phyloP scores from a whole-genome alignment of 2,113 vertebrate genomes.

The Penelope pileata region DNA sequence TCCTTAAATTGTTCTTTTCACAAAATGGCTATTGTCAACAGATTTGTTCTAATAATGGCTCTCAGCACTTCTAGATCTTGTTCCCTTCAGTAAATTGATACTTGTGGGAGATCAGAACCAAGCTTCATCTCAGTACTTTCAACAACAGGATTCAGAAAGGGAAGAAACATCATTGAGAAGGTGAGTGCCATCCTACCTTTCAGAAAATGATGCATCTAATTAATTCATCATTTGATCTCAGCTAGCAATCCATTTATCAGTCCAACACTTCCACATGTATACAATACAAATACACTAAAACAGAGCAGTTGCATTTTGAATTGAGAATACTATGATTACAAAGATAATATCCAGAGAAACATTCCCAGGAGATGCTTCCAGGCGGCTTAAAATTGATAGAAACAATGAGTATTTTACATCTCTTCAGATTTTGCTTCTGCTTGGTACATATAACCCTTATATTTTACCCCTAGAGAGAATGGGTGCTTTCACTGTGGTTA shows the following conservation, averaged over 20 bases:
- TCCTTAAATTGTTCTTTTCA: neutral
- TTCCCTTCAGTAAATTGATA: neutral
- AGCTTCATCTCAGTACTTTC: neutral
- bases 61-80: neutral
- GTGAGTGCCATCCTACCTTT: neutral
- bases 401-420: neutral
- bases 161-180: neutral
- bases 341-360: constrained; percentile 20
- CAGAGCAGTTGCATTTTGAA: constrained; percentile 13
- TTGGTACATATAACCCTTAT: constrained; percentile 10
- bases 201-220: neutral
- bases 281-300: neutral
- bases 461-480: constrained; percentile 16
- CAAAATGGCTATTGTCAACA: neutral
- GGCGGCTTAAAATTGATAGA: constrained; percentile 33
- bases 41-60: neutral
- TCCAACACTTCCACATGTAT: neutral
- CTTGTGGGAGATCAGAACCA: neutral
- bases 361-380: constrained; percentile 21
- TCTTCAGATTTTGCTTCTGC: neutral
- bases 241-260: neutral
- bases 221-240: neutral
- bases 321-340: constrained; percentile 2
- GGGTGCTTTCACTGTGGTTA: neutral
- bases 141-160: neutral